Conservation (phyloP, 1,140 invertebrate species). For the Steinernema khuongi region DNA sequence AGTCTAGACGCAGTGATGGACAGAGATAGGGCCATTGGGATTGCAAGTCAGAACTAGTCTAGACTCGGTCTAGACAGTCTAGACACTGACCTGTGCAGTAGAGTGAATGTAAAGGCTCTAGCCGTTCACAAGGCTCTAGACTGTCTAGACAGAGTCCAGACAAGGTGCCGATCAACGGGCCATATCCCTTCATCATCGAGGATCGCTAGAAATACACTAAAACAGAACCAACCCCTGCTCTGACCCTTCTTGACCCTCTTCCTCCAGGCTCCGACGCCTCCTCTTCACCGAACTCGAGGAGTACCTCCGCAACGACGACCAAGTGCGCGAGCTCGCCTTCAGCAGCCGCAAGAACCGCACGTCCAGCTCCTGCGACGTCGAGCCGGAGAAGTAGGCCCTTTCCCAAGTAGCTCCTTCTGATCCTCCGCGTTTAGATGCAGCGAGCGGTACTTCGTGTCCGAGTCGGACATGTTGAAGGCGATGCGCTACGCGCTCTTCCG, state of each 20-base stretch:
- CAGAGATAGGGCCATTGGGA: no score
- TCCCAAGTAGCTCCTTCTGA: neutral
- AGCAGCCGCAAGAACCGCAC: constrained; percentile 32
- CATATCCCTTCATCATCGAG: neutral
- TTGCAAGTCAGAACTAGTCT: no score
- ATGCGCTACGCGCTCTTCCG: constrained; percentile 39
- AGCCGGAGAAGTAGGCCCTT: constrained; percentile 33
- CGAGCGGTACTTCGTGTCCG: constrained; percentile 33
- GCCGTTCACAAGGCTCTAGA: no score
- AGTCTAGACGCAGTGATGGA: no score
- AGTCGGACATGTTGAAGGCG: constrained; percentile 40
- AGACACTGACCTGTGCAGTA: no score
- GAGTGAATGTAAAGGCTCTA: no score
- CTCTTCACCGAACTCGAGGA: constrained; percentile 36
- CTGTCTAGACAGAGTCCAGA: no score
- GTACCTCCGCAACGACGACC: constrained; percentile 28
- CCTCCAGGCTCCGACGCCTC: constrained; percentile 38
- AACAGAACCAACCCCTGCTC: no score
- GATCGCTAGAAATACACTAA: neutral
- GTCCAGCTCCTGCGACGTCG: constrained; percentile 26
- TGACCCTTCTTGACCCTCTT: no score
- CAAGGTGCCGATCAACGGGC: neutral
- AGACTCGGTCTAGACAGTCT: no score
- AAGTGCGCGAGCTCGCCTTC: constrained; percentile 26
- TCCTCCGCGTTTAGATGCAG: constrained; percentile 28